Conservation (phyloP, 2,888 invertebrate species). For the Lithodes maja region DNA sequence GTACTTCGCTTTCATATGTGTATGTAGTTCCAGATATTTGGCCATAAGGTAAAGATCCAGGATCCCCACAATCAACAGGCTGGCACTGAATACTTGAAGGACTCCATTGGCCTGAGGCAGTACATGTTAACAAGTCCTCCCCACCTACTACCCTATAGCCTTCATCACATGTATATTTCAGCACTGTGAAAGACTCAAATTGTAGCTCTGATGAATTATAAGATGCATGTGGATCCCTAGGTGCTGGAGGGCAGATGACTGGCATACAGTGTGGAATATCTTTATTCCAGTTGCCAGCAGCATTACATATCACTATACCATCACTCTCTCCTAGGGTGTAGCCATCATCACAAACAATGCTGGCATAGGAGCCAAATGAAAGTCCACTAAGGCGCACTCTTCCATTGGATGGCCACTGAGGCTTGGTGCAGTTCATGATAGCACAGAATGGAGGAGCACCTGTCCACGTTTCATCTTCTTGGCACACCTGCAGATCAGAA, state of each 20-base stretch:
- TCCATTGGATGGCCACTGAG: constrained; percentile 68
- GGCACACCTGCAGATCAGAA: constrained; percentile 72
- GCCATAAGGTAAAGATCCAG: constrained; percentile 71
- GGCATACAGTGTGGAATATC: constrained; percentile 73
- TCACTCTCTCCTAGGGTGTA: constrained; percentile 58
- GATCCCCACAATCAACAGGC: constrained; percentile 72
- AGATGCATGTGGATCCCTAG: constrained; percentile 41
- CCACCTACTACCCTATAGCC: constrained; percentile 53
- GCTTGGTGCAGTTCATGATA: constrained; percentile 70
- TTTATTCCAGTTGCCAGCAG: constrained; percentile 73
- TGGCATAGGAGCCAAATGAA: constrained; percentile 62
- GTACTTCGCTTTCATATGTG: constrained; percentile 63
- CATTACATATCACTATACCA: constrained; percentile 71
- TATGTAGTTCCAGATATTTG: constrained; percentile 49
- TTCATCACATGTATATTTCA: constrained; percentile 63
- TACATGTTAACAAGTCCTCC: constrained; percentile 40
- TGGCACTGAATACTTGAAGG: constrained; percentile 66
- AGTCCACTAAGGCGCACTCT: constrained; percentile 55
- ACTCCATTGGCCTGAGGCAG: constrained; percentile 58
- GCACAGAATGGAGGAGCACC: constrained; percentile 65
- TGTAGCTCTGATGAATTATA: constrained; percentile 65
- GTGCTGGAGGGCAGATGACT: constrained; percentile 71
- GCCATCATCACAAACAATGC: constrained; percentile 66
- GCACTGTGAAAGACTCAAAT: constrained; percentile 57
- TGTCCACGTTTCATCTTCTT: constrained; percentile 73